Evolutionary conservation across 2,113 vertebrate genomes (phyloP).

Genomic region (Oceanites oceanicus): DNA sequence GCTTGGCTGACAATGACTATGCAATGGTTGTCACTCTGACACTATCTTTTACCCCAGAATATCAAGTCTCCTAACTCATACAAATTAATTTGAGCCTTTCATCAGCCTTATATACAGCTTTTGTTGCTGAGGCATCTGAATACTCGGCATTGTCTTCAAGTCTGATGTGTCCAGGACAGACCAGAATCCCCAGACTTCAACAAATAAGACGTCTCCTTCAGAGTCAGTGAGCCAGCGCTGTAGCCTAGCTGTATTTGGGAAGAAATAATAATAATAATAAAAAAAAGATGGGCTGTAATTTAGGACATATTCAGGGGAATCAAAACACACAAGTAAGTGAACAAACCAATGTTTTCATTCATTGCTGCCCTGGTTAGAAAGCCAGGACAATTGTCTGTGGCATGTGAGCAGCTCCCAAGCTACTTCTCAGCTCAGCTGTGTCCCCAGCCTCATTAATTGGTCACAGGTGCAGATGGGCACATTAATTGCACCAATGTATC

Average conservation of each 20-base stretch:
- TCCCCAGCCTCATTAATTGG: conserved; percentile 29
- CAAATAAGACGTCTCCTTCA: background rate
- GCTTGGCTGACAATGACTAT: background rate
- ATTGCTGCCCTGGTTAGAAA: conserved; percentile 1
- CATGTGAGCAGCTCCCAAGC: background rate
- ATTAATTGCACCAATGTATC: conserved; percentile 46
- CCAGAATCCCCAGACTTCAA: background rate
- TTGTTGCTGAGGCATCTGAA: background rate
- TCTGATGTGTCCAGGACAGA: background rate
- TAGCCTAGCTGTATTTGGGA: background rate
- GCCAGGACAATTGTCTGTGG: background rate
- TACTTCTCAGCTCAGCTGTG: background rate
- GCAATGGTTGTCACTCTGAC: background rate
- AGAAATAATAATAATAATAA: background rate
- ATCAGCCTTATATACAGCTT: background rate
- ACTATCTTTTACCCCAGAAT: background rate
- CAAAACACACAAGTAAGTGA: background rate
- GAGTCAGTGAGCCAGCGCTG: background rate
- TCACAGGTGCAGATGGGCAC: background rate
- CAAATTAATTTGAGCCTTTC: background rate
- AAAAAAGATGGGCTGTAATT: background rate
- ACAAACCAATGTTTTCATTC: background rate
- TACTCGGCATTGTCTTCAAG: background rate
- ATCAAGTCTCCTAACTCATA: background rate
- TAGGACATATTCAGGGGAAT: background rate